Base-by-base conservation (phyloP, 2,113 vertebrate genomes). In the Mionectes macconnelli region DNA sequence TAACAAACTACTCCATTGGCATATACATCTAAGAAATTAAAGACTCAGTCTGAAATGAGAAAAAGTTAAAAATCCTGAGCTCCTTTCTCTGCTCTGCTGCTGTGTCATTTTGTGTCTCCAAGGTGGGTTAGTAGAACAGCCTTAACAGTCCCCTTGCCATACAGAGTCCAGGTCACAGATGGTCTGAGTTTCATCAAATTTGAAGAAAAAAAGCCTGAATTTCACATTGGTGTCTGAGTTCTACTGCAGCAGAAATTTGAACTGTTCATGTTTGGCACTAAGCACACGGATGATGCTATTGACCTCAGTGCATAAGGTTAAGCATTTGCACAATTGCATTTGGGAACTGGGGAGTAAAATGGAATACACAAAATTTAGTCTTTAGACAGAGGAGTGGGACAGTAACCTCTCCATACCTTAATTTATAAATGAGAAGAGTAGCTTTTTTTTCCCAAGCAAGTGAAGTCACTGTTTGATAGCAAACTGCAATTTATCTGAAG, bases 221-320 rank as follows among this genome's bases (percentile, higher is more conserved):
- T 93, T 95, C 60, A 31, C 27, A 10, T 28, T 59, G 50, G 8
- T 86, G 89, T 92, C 50, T 79, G 35, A 39, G 37, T 82, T 89
- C 52, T 83, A 37, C 40, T 82, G 70, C 2, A 6, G 39, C 47
- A 55, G 70, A 53, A 92, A 27, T 86, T 81, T 62, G 45, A 92
- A 35, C n/a, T 89, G 67, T 35, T 88, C 27, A 2, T 67, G 39
- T 83, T 80, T 89, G 68, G 33, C 50, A 30, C 72, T 90, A 86
- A 91, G 56, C 1, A 0, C 2, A 2, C 70, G 75, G 86, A 57
- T 86, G 50, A 40, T 66, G 70, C 66, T 31, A 2, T 79, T 72
- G 87, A 49, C 84, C 94, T 84, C 47, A 91, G 47, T 86, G 55
- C 50, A n/a, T 80, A 53, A 92, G 44, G 91, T 92, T 95, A 94